Evolutionary conservation across 2,797 vertebrate species (phyloP).

Genomic region (Notamacropus eugenii): DNA sequence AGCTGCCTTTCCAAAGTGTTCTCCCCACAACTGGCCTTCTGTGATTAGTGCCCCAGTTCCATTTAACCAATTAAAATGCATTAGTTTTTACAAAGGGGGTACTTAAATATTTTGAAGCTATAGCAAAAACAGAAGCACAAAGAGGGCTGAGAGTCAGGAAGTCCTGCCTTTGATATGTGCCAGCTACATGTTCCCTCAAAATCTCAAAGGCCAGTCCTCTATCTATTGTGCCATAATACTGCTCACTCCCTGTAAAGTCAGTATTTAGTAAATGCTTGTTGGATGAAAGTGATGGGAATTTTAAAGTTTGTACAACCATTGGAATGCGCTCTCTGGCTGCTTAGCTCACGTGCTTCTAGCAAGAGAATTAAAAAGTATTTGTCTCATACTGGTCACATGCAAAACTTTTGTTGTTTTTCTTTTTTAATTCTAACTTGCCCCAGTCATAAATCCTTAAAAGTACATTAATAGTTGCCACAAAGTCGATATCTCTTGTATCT

Average conservation of each 20-base stretch:
- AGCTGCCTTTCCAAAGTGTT: not conserved
- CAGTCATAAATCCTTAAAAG: not conserved
- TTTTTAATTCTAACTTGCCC: not conserved
- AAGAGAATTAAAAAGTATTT: not conserved
- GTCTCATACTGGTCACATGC: not conserved
- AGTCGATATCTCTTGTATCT: not conserved
- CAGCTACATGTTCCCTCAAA: not conserved
- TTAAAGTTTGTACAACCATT: not conserved
- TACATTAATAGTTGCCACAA: not conserved
- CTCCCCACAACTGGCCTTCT: not conserved
- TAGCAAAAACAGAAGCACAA: not conserved
- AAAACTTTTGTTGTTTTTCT: not conserved
- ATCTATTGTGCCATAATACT: not conserved
- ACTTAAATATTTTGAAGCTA: not conserved
- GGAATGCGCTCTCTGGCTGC: not conserved
- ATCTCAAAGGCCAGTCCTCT: not conserved
- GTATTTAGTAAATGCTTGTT: not conserved
- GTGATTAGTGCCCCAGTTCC: not conserved
- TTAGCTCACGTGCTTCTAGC: not conserved
- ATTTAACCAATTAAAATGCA: not conserved
- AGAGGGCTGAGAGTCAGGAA: not conserved
- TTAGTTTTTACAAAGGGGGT: not conserved
- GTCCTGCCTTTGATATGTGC: not conserved
- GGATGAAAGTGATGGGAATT: not conserved
- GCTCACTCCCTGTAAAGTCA: not conserved